Conservation (phyloP, 2,113 vertebrate genomes). For the Aphyosemion australe region DNA sequence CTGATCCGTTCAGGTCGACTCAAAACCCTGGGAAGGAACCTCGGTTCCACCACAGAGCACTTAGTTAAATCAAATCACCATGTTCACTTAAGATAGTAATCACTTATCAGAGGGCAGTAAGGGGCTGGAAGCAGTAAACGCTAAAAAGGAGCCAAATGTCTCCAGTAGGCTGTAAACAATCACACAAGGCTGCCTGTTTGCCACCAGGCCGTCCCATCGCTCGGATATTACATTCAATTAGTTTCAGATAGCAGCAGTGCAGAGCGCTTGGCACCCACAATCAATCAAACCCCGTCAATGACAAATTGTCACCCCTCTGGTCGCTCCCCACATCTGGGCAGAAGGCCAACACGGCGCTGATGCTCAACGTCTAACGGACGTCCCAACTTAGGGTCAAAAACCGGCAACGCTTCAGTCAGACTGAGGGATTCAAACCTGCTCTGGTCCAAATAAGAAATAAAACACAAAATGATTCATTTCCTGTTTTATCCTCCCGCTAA, state of each 20-base stretch:
- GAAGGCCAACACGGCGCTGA: conserved; percentile 25
- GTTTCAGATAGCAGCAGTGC: conserved; percentile 60
- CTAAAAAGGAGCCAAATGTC: conserved; percentile 35
- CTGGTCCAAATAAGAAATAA: background rate
- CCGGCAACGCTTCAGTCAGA: background rate
- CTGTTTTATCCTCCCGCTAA: too few species aligned
- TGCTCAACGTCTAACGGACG: conserved; percentile 24
- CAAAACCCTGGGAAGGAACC: conserved; percentile 1
- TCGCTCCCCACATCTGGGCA: conserved; percentile 37
- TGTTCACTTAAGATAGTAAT: conserved; percentile 35
- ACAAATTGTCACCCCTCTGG: conserved; percentile 49
- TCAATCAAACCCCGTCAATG: conserved; percentile 66
- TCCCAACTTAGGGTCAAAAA: conserved; percentile 15
- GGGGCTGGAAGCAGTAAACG: conserved; percentile 18
- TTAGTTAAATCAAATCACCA: background rate
- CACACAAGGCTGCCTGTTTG: conserved; percentile 51
- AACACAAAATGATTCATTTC: too few species aligned
- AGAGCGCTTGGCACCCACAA: conserved; percentile 33
- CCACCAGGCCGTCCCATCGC: conserved; percentile 48
- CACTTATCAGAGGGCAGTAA: conserved; percentile 23
- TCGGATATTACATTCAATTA: conserved; percentile 69
- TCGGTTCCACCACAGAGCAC: conserved; percentile 1
- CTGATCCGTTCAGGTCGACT: conserved; percentile 3
- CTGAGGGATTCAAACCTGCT: conserved; percentile 13
- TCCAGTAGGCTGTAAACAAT: conserved; percentile 51